phyloP scores from a whole-genome alignment of 2,113 vertebrate genomes.

The Microcebus jonahi region DNA sequence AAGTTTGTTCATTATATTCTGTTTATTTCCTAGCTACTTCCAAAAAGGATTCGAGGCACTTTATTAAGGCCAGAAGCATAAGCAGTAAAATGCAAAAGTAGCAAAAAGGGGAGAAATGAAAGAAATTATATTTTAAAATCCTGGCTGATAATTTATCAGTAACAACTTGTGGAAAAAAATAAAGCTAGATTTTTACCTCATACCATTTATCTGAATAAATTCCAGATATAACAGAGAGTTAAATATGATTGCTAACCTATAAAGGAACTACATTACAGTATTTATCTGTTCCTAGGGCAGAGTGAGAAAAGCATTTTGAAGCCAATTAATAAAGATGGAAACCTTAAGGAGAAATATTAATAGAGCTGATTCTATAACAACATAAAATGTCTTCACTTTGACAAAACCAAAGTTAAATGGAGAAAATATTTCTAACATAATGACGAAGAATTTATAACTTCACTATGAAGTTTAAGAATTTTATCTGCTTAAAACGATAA shows the following conservation, averaged over 20 bases:
- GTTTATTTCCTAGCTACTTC: background rate
- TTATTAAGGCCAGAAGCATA: slow-evolving; percentile 4
- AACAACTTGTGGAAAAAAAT: background rate
- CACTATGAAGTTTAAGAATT: background rate
- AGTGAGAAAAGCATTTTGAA: background rate
- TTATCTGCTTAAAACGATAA: background rate
- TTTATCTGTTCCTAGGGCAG: slow-evolving; percentile 11
- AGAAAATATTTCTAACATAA: slow-evolving; percentile 4
- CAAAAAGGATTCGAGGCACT: background rate
- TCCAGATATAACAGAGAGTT: background rate
- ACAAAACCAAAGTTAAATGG: slow-evolving; percentile 40
- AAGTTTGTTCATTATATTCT: background rate
- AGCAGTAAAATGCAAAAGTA: background rate
- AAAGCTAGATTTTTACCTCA: background rate
- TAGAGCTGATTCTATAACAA: background rate
- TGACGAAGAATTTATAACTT: background rate
- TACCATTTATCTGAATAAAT: background rate
- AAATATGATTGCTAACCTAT: background rate
- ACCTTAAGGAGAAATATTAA: background rate
- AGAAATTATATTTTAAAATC: slow-evolving; percentile 21
- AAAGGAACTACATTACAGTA: background rate
- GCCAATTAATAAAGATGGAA: background rate
- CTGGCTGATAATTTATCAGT: background rate
- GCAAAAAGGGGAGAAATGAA: background rate
- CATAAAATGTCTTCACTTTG: background rate